Conservation (phyloP, 2,113 vertebrate species). For the Tragelaphus scriptus region DNA sequence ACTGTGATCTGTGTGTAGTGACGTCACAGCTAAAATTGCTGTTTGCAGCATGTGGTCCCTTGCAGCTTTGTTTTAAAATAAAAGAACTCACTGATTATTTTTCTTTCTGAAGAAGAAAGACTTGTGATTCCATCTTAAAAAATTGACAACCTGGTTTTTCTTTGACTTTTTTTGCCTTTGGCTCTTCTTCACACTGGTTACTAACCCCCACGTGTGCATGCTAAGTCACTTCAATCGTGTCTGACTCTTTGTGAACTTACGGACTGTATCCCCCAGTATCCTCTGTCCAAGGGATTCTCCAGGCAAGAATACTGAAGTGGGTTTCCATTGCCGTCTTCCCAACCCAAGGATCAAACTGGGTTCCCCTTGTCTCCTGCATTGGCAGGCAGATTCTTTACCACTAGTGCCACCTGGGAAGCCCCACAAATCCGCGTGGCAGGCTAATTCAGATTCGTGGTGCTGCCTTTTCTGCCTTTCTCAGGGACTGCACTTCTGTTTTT, state of each 20-base stretch:
- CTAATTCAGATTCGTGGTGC: not conserved
- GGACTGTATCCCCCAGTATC: not conserved
- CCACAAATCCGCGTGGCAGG: not conserved
- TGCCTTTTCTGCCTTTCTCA: not conserved
- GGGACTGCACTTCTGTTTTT: not conserved
- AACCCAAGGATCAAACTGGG: not conserved
- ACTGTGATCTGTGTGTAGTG: not conserved
- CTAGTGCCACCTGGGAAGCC: not conserved
- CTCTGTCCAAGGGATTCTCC: not conserved
- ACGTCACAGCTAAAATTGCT: not conserved
- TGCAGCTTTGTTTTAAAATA: not conserved
- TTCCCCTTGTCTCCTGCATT: not conserved
- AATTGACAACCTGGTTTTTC: not conserved
- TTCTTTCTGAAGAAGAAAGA: not conserved
- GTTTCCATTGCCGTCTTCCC: not conserved
- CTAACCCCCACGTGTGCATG: not conserved
- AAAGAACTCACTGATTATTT: not conserved
- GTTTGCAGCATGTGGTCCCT: not conserved
- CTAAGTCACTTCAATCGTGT: not conserved
- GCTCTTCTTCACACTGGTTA: not conserved
- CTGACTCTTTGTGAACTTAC: not conserved
- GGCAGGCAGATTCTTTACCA: not conserved
- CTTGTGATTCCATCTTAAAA: not conserved
- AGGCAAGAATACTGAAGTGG: not conserved
- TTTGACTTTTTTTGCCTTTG: not conserved